Evolutionary conservation across 2,113 vertebrate species (phyloP), one percentile per base, ranked within the genome.

Genomic region (Pionites leucogaster): DNA sequence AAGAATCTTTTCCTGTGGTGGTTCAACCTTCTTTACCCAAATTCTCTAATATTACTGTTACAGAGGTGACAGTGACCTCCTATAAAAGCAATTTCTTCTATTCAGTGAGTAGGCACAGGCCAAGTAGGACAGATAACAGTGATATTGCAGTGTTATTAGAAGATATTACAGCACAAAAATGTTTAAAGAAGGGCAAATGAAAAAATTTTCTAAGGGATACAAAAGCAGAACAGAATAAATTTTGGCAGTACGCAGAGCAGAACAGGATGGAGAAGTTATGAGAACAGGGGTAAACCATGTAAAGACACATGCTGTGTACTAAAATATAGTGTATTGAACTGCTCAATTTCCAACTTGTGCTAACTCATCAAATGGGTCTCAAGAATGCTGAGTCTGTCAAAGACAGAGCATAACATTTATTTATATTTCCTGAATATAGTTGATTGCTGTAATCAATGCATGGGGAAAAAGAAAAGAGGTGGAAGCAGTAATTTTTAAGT

Each of bases 51-150:
- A 17, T 25, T 69, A 47, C 33, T 68, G 19, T 62, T 52, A 69
- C 72, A 67, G 4, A 46, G 41, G 7, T 64, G 31, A 77, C 29
- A 77, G 28, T 0, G 1, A 46, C 14, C 25, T 77, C n/a, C 37
- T 65, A 37, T 17, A 72, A 68, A 74, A 57, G 7, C 11, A 15
- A 7, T 7, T 27, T 9, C 33, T 31, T 72, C 39, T 6, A 75
- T 53, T 68, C 50, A 41, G 3, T 13, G 20, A 62, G 25, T 18
- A 59, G 22, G 18, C 12, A 65, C 6, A 87, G 60, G 44, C 24
- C 1, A 1, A 31, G 57, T 8, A 62, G 39, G 37, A 75, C 23
- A 74, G 50, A 52, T 0, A 65, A 13, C 3, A 79, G 9, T 7
- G 35, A 84, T 28, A 65, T 0, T 24, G 33, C 0, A 46, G 11